Conservation (phyloP, 2,113 vertebrate species). For the Hemichromis elongatus region DNA sequence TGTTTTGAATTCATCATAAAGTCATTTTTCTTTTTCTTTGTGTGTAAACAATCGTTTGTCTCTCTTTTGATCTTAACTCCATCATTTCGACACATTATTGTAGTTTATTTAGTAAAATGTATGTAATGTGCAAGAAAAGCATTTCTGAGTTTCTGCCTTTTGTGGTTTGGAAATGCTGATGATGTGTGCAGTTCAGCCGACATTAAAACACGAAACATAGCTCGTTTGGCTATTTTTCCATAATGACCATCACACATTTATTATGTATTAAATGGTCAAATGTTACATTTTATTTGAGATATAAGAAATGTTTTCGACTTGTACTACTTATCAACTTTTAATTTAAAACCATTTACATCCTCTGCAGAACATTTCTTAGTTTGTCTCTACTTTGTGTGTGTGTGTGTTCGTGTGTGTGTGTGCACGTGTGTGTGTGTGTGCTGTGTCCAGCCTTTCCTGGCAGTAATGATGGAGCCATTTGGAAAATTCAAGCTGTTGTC, state of each 20-base stretch:
- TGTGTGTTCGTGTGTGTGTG: neutral
- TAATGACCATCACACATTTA: neutral
- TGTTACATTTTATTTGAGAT: neutral
- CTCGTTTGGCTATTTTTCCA: neutral
- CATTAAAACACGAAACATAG: too few relatives aligned
- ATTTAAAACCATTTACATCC: neutral
- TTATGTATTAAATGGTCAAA: neutral
- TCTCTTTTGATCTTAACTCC: neutral
- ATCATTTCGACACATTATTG: neutral
- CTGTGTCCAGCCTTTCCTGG: conserved; percentile 36
- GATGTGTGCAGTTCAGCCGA: neutral
- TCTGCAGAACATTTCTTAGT: neutral
- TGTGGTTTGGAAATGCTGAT: neutral
- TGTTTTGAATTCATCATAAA: neutral
- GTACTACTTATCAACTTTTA: neutral
- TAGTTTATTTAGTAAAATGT: neutral
- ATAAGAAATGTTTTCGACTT: neutral
- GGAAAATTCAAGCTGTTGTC: conserved; percentile 68
- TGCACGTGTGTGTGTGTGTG: neutral
- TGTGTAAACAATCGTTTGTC: neutral
- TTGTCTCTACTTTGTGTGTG: neutral
- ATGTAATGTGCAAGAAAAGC: neutral
- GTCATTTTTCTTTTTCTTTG: neutral
- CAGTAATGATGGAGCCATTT: conserved; percentile 49
- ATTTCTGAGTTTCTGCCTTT: neutral